Base-by-base conservation (phyloP, 2,797 vertebrate species). In the Hoplostethus mediterraneus region DNA sequence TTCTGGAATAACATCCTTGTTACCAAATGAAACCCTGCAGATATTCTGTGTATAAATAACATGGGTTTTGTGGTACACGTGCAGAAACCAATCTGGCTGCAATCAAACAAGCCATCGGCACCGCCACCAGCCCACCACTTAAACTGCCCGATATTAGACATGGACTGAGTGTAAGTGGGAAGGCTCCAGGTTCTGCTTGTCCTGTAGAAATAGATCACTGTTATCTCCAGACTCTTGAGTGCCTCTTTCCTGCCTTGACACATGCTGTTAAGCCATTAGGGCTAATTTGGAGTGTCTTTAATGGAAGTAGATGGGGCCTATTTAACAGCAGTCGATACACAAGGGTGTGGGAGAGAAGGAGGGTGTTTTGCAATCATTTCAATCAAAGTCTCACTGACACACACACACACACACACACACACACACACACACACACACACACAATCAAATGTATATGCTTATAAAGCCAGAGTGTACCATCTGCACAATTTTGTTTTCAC, bases 251-350 rank as follows among this genome's bases (percentile, higher is more conserved):
- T 83, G 82, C 69, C 67, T 84, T 74, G 80, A 87, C 84, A 87
- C 85, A 83, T 67, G 65, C 89, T 87, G 86, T 85, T 83, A 82
- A 81, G 80, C 84, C 28, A 87, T 88, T 90, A 91, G 73, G 81
- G 82, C 82, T 89, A 82, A 90, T 87, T 77, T 77, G 71, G 76
- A 82, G 87, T 67, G 80, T 81, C 60, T 63, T 87, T 85, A 85
- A 83, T 84, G 81, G 73, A 89, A 79, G 84, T 76, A 77, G 83
- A 83, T 58, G 76, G 44, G 70, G 77, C 78, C 59, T 64, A 90
- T 90, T 79, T 82, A 59, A 81, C 68, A 59, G 70, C 63, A 60
- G 75, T 83, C 73, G 21, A 85, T 86, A 69, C 71, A 61, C 63
- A 64, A 68, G 52, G 61, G 65, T 44, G 72, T 42, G 40, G 75